Evolutionary conservation across 2,113 vertebrate genomes (phyloP), one percentile per base, ranked within the genome.

Genomic region (Aphyosemion australe): DNA sequence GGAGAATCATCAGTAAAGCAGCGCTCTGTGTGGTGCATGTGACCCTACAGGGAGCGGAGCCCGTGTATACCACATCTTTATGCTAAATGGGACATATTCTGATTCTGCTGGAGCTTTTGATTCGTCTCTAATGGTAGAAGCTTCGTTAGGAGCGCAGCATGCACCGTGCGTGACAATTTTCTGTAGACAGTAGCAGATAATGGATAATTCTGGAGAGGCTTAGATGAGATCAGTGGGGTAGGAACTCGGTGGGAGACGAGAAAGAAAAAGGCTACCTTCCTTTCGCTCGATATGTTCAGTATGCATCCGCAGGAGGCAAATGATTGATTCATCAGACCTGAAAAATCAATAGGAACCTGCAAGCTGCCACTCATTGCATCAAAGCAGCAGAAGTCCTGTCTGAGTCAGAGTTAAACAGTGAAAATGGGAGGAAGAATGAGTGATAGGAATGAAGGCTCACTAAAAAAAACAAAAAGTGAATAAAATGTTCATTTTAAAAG

Each of bases 301-400:
- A 42, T 42, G 72, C 73, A 79, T 67, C 78, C 79, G 65, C 72
- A 61, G 81, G 57, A 77, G 69, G 69, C 65, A 39, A 55, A 74
- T 76, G 83, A 86, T 80, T 85, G 87, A 89, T 87, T 88, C 69
- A 81, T 73, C 72, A 83, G 76, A 45, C 59, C 51, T 42, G 31
- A 15, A 66, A 53, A 82, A 87, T 86, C 86, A 84, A 87, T 87
- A 71, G 55, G 45, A 78, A 85, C 47, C 82, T 77, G 70, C 67
- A 72, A 6, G 68, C 52, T 84, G 73, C 71, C 61, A 69, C 64
- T 80, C 71, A 73, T 74, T 9, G 31, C 56, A 67, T 81, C 69
- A 68, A 72, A 72, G 59, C 50, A 83, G 73, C 61, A 77, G 69
- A 69, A 67, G 55, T 45, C 59, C 62, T 39, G 50, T 52, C 53